phyloP scores from a whole-genome alignment of 2,888 invertebrate species.

The Cheilosia urbana region DNA sequence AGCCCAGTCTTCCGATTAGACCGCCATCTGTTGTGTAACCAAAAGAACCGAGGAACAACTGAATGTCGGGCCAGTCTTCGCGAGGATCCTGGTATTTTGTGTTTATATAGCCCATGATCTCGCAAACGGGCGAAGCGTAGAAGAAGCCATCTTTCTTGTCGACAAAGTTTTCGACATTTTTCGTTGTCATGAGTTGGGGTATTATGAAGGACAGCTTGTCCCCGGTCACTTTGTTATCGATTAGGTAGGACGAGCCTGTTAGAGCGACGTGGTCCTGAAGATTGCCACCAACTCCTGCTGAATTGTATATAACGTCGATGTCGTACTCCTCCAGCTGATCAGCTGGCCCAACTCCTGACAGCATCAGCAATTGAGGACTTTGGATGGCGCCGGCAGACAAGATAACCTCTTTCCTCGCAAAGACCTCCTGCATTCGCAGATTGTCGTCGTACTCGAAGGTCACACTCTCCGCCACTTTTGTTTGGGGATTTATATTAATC shows the following conservation, averaged over 20 bases:
- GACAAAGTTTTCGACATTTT: slow-evolving; percentile 87
- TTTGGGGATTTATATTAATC: slow-evolving; percentile 86
- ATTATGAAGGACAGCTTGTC: slow-evolving; percentile 88
- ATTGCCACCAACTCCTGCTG: slow-evolving; percentile 91
- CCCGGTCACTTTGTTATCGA: slow-evolving; percentile 86
- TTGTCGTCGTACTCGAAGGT: slow-evolving; percentile 84
- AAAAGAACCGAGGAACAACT: slow-evolving; percentile 90
- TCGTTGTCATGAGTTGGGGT: slow-evolving; percentile 86
- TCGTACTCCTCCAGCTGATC: slow-evolving; percentile 86
- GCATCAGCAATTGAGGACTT: slow-evolving; percentile 93
- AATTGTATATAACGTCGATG: slow-evolving; percentile 87
- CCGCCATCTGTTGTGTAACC: slow-evolving; percentile 92
- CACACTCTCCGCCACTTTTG: slow-evolving; percentile 88
- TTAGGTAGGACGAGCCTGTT: slow-evolving; percentile 90
- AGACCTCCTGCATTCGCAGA: slow-evolving; percentile 84
- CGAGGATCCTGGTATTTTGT: slow-evolving; percentile 88
- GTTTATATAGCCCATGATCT: slow-evolving; percentile 91
- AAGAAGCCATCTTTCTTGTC: slow-evolving; percentile 87
- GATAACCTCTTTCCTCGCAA: slow-evolving; percentile 91
- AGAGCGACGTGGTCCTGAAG: slow-evolving; percentile 93
- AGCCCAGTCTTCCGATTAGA: slow-evolving; percentile 88
- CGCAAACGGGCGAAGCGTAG: slow-evolving; percentile 91
- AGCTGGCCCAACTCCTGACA: slow-evolving; percentile 91
- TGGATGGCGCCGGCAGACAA: slow-evolving; percentile 93
- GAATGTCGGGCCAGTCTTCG: slow-evolving; percentile 91